Base-by-base conservation (phyloP, 2,797 vertebrate species). In the Heteromormyrus szaboi region DNA sequence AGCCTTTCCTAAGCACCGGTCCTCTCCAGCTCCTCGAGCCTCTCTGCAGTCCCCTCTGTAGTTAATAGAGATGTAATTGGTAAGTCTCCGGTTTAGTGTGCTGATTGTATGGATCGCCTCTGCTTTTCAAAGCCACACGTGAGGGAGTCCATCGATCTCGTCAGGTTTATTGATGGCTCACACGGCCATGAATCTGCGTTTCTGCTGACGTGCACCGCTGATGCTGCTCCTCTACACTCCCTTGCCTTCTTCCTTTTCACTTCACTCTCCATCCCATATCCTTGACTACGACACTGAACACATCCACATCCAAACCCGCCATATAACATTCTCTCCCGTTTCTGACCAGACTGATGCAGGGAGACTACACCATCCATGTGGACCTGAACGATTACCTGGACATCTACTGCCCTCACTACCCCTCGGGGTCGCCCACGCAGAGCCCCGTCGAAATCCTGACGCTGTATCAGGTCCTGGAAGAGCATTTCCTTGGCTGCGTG, bases 341-440 rank as follows among this genome's bases (percentile, higher is more conserved):
- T 86, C 50, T 51, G 50, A 53, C 6, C 94, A 99, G 98, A 95
- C 96, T 99, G 92, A 96, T 95, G 2, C 93, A 91, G 22, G 97
- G 96, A 29, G 96, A 97, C 90, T 96, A 97, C 12, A 91, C 95
- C 87, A 92, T 99, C 90, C 95, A 97, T 91, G 95, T 98, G 92
- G 92, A 94, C 88, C 96, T 98, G 92, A 98, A 97, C 19, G 98
- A 99, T 91, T 98, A 98, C 95, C 93, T 99, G 93, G 98, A 99
- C 92, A 97, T 99, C 93, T 97, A 97, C 94, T 99, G 98, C 90
- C 98, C 98, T 0, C 95, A 98, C 93, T 98, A 98, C 88, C 94
- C 97, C 0, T 89, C 87, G 0, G 90, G 91, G n/a, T 17, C 87
- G 2, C 53, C 88, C 29, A 90, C 85, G 5, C 3, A 91, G 0